Evolutionary conservation across 1,140 invertebrate species (phyloP).

Genomic region (Drosophila kurseongensis): DNA sequence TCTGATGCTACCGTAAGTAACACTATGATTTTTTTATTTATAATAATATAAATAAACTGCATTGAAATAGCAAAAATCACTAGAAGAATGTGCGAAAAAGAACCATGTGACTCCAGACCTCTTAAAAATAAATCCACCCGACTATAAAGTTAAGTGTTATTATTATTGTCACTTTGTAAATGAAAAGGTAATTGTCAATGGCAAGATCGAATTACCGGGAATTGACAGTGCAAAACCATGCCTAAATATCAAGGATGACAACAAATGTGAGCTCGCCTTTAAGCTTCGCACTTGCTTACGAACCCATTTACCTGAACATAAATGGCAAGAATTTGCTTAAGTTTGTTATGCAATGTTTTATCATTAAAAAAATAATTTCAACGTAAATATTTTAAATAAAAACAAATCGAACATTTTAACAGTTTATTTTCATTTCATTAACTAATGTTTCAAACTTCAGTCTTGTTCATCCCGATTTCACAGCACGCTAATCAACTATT

Average conservation of each 20-base stretch:
- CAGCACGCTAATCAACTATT: constrained; percentile 58
- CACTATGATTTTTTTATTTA: background rate
- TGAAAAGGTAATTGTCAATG: background rate
- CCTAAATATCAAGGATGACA: background rate
- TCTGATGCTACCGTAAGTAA: background rate
- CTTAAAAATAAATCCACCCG: background rate
- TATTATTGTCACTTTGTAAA: background rate
- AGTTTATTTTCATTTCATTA: background rate
- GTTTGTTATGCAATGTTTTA: background rate
- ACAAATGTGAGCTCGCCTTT: background rate
- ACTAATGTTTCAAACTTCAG: background rate
- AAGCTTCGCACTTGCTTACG: background rate
- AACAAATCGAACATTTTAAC: too few relatives aligned
- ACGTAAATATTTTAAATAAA: background rate
- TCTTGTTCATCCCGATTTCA: constrained; percentile 12
- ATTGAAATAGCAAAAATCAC: background rate
- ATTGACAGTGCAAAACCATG: background rate
- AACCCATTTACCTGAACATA: background rate
- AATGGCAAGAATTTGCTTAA: background rate
- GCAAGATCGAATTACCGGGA: background rate
- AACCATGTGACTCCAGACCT: background rate
- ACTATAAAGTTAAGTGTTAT: background rate
- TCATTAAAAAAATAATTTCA: too few relatives aligned
- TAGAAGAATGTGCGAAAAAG: background rate
- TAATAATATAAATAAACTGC: background rate